These are phyloP conservation scores for Mesorhabditis belari DNA, from an alignment of 2,888 invertebrate species.

Conservation along the genomic window DNA sequence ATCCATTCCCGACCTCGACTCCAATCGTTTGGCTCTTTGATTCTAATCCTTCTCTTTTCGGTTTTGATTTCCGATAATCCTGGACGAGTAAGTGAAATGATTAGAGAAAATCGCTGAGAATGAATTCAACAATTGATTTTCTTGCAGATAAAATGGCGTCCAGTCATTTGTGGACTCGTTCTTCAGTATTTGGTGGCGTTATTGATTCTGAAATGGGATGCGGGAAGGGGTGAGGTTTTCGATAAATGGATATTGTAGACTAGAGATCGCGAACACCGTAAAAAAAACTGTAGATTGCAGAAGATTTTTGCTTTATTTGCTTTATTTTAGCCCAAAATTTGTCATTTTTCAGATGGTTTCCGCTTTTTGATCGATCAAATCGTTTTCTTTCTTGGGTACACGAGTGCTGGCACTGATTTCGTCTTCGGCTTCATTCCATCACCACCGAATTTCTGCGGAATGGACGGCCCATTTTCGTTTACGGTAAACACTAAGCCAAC, in stretches of 20 bases:
- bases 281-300: neutral
- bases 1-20: neutral
- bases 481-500: slow-evolving; percentile 61
- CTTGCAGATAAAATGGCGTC: slow-evolving; percentile 62
- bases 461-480: slow-evolving; percentile 70
- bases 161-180: slow-evolving; percentile 71
- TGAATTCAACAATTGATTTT: neutral
- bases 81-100: neutral
- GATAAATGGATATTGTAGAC: too few relatives aligned
- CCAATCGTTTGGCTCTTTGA: neutral
- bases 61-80: slow-evolving; percentile 6
- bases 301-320: too few relatives aligned
- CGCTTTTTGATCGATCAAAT: slow-evolving; percentile 66
- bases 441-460: slow-evolving; percentile 21
- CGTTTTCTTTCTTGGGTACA: slow-evolving; percentile 66
- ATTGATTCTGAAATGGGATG: slow-evolving; percentile 67
- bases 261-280: neutral
- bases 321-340: too few relatives aligned
- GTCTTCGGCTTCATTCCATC: slow-evolving; percentile 39
- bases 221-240: neutral
- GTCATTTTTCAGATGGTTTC: slow-evolving; percentile 66
- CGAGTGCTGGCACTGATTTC: slow-evolving; percentile 11
- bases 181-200: slow-evolving; percentile 78
- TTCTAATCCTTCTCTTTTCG: neutral
- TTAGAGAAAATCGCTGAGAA: neutral